Percentiles rank a stretch among this genome's conserved stretches.
Evolutionary conservation across 1,140 invertebrate species (phyloP).

Genomic region (Neotoxoptera formosana): DNA sequence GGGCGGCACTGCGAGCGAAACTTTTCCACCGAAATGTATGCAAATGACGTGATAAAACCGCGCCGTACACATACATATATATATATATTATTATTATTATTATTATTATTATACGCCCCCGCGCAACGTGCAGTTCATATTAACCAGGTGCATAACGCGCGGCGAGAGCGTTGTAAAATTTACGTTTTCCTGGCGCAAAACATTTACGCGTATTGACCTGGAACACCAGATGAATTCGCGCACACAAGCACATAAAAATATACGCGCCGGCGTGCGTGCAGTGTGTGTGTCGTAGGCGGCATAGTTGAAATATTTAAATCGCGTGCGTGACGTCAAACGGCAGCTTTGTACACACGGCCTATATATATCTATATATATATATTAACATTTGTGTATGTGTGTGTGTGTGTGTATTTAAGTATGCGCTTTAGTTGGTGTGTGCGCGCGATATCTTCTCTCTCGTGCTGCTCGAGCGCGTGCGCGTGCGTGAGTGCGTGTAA

Average conservation of each 20-base stretch:
- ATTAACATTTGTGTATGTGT: not conserved
- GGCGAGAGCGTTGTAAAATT: not conserved
- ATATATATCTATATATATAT: not conserved
- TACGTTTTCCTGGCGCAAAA: conserved; percentile 13
- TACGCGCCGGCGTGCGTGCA: not conserved
- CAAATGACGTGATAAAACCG: conserved; percentile 56
- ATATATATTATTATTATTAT: not conserved
- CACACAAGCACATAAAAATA: not conserved
- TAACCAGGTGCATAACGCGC: conserved; percentile 37
- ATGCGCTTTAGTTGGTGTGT: not conserved
- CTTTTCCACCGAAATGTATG: conserved; percentile 47
- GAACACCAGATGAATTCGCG: not conserved
- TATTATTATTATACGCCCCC: not conserved
- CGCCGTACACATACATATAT: not conserved
- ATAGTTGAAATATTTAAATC: conserved; percentile 19
- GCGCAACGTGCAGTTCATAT: conserved; percentile 44
- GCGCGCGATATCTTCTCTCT: not conserved
- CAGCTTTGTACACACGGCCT: not conserved
- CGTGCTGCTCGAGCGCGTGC: no score
- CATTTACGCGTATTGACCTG: not conserved
- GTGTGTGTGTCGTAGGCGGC: not conserved
- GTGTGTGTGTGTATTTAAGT: not conserved
- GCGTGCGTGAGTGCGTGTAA: not conserved
- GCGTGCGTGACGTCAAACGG: not conserved
- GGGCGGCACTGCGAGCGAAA: no score